A percentile compares a stretch with the other conserved stretches of the same genome.
Evolutionary conservation across 2,888 invertebrate species (phyloP).

Genomic region (Mongoloraphidia duomilia): DNA sequence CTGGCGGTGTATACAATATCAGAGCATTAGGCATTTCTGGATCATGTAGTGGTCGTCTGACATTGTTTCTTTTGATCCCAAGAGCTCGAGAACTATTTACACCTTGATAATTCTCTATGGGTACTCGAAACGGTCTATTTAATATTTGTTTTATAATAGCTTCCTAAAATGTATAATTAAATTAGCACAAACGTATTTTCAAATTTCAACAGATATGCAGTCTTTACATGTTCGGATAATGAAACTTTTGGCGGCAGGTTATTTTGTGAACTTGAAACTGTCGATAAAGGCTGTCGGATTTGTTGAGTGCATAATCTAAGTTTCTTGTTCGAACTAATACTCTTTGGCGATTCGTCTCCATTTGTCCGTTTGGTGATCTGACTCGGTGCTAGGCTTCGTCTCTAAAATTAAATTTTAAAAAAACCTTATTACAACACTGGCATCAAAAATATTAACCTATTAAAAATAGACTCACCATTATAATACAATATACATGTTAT

Average conservation of each 20-base stretch:
- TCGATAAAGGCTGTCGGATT: background rate
- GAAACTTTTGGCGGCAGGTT: conserved; percentile 19
- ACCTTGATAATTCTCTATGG: conserved; percentile 74
- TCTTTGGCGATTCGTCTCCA: conserved; percentile 30
- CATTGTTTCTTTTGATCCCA: conserved; percentile 52
- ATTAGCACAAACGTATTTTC: conserved; percentile 3
- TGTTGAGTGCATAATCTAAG: conserved; percentile 24
- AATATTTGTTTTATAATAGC: conserved; percentile 69
- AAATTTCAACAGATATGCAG: background rate
- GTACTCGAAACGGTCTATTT: conserved; percentile 80
- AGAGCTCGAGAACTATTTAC: conserved; percentile 59
- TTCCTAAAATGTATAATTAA: conserved; percentile 38
- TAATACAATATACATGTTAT: no score
- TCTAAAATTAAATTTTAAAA: conserved; percentile 23
- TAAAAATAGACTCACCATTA: no score
- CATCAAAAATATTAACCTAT: no score
- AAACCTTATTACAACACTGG: no score
- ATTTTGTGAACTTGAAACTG: conserved; percentile 12
- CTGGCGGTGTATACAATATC: conserved; percentile 73
- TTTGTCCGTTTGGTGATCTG: conserved; percentile 34
- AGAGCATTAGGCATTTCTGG: conserved; percentile 85
- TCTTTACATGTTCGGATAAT: conserved; percentile 43
- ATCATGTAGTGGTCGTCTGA: conserved; percentile 70
- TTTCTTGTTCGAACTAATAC: conserved; percentile 17
- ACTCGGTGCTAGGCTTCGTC: conserved; percentile 67